These are phyloP conservation scores for Pachypsylla venusta DNA, from an alignment of 1,140 invertebrate genomes.

Conservation along the genomic window DNA sequence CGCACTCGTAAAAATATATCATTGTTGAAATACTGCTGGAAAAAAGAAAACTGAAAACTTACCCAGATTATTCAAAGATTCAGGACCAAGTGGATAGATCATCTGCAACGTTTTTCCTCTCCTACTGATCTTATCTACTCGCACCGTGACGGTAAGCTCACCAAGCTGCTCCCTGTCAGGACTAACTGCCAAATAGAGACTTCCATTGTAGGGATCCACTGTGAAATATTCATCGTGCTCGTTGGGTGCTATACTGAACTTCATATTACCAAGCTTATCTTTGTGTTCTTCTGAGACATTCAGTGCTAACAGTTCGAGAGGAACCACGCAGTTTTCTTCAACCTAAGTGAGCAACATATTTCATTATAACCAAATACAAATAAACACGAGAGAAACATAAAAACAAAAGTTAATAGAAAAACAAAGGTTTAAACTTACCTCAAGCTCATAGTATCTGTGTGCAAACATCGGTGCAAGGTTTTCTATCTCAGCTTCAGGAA, in stretches of 20 bases:
- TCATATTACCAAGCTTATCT: conserved; percentile 26
- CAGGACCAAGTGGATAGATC: conserved; percentile 53
- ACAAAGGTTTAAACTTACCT: conserved; percentile 27
- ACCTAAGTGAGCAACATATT: conserved; percentile 29
- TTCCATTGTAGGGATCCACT: conserved; percentile 53
- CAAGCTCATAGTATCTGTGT: conserved; percentile 58
- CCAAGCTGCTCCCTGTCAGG: conserved; percentile 50
- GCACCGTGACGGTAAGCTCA: conserved; percentile 47
- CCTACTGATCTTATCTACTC: conserved; percentile 47
- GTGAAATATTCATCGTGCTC: conserved; percentile 40
- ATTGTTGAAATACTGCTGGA: too few species aligned
- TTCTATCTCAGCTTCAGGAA: conserved; percentile 35
- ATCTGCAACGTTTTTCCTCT: conserved; percentile 40
- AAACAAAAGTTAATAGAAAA: background rate
- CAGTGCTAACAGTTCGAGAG: conserved; percentile 48
- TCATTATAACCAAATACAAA: background rate
- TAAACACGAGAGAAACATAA: too few species aligned
- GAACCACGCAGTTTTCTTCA: conserved; percentile 52
- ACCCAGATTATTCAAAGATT: conserved; percentile 46
- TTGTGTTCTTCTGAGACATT: conserved; percentile 42
- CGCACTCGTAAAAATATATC: too few species aligned
- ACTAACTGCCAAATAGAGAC: conserved; percentile 46
- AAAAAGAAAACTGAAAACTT: too few species aligned
- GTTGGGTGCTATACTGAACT: conserved; percentile 38
- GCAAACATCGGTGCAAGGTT: conserved; percentile 40